Conservation (phyloP, 2,888 invertebrate genomes). For the Formica aserva region DNA sequence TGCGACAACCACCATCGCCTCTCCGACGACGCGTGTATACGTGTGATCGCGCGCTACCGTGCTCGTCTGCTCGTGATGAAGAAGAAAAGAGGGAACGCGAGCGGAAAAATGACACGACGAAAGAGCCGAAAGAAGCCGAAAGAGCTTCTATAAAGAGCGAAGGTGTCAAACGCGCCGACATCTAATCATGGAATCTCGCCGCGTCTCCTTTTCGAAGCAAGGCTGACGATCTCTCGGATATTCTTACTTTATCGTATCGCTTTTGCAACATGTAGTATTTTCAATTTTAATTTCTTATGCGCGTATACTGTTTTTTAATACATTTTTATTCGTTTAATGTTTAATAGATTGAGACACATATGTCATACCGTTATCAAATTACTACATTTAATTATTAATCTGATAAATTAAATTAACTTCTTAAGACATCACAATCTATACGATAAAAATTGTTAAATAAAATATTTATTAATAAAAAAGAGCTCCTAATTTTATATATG, state of each 20-base stretch:
- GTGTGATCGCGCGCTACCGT: conserved; percentile 54
- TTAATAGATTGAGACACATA: neutral
- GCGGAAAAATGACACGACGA: conserved; percentile 47
- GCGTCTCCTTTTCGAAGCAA: neutral
- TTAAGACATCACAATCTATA: neutral
- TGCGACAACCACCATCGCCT: conserved; percentile 72
- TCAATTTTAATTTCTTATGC: neutral
- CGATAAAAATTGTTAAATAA: neutral
- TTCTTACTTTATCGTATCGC: neutral
- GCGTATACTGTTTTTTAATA: neutral
- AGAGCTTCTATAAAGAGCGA: conserved; percentile 33
- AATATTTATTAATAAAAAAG: neutral
- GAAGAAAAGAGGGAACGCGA: conserved; percentile 56
- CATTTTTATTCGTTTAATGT: neutral
- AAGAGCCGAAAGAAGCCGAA: conserved; percentile 16
- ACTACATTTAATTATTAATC: neutral
- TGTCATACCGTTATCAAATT: no score
- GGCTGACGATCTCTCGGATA: neutral
- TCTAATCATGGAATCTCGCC: conserved; percentile 67
- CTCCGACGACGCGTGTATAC: conserved; percentile 28
- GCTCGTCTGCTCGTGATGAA: conserved; percentile 36
- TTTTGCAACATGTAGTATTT: neutral
- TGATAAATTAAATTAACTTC: neutral
- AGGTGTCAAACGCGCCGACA: conserved; percentile 65
- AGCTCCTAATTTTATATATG: neutral